These are phyloP conservation scores for Ganaspis sp. DNA, from an alignment of 1,140 invertebrate genomes.

Conservation along the genomic window DNA sequence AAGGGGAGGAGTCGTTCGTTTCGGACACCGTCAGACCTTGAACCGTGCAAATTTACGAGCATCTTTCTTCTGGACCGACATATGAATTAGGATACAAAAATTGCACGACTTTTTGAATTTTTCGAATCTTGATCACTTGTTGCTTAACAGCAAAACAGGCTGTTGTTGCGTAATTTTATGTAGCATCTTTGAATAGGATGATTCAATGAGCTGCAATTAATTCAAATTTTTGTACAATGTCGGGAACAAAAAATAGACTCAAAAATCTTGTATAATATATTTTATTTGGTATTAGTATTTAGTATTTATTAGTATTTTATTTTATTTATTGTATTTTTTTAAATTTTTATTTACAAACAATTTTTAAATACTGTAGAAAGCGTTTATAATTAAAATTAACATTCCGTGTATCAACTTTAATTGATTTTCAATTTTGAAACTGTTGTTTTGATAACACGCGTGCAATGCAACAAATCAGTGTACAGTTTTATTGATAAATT, in stretches of 20 bases:
- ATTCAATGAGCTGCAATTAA: too few species aligned
- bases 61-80: not conserved
- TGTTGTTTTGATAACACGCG: not conserved
- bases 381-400: too few species aligned
- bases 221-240: too few species aligned
- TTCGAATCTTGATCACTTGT: not conserved
- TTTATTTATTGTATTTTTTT: too few species aligned
- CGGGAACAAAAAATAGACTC: too few species aligned
- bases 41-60: conserved; percentile 44
- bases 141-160: not conserved
- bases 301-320: too few species aligned
- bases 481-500: not conserved
- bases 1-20: conserved; percentile 54
- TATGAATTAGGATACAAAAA: conserved; percentile 5
- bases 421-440: not conserved
- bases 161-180: too few species aligned
- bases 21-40: conserved; percentile 52
- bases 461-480: not conserved
- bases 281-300: too few species aligned
- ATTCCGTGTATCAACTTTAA: not conserved
- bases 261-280: too few species aligned
- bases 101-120: not conserved
- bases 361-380: too few species aligned
- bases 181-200: too few species aligned
- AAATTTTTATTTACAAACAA: too few species aligned